These are phyloP conservation scores for Bombycilla garrulus DNA, from an alignment of 2,113 vertebrate species.

Conservation along the genomic window DNA sequence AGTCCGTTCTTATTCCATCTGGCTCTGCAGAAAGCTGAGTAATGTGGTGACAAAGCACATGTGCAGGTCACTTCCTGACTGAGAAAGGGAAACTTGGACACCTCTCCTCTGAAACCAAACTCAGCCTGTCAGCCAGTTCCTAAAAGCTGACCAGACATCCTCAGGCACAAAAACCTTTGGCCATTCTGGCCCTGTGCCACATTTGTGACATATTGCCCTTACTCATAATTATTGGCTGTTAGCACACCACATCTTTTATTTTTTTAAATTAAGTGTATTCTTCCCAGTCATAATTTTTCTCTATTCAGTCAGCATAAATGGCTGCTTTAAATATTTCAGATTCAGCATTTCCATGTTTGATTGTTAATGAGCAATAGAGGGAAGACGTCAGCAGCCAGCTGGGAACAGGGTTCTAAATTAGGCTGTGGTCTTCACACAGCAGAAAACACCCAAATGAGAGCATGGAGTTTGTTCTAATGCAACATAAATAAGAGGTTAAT, in stretches of 20 bases:
- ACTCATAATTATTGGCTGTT: background rate
- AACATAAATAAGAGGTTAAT: background rate
- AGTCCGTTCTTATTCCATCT: background rate
- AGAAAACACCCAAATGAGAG: background rate
- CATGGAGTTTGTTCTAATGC: background rate
- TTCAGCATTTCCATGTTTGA: background rate
- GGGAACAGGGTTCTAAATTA: background rate
- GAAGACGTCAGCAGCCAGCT: background rate
- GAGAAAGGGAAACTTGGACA: background rate
- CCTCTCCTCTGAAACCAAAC: background rate
- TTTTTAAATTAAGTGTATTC: background rate
- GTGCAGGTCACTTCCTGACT: background rate
- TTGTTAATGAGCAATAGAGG: background rate
- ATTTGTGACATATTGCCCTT: background rate
- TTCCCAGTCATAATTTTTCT: background rate
- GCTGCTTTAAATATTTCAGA: slow-evolving; percentile 1
- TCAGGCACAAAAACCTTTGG: background rate
- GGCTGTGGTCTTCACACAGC: background rate
- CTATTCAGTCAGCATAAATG: background rate
- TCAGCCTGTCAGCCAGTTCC: background rate
- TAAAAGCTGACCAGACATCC: background rate
- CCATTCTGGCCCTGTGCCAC: background rate
- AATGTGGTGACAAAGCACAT: background rate
- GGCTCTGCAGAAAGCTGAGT: slow-evolving; percentile 12
- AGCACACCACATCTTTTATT: background rate